These are phyloP conservation scores for Helobdella robusta DNA, from an alignment of 2,888 invertebrate genomes.

Conservation along the genomic window DNA sequence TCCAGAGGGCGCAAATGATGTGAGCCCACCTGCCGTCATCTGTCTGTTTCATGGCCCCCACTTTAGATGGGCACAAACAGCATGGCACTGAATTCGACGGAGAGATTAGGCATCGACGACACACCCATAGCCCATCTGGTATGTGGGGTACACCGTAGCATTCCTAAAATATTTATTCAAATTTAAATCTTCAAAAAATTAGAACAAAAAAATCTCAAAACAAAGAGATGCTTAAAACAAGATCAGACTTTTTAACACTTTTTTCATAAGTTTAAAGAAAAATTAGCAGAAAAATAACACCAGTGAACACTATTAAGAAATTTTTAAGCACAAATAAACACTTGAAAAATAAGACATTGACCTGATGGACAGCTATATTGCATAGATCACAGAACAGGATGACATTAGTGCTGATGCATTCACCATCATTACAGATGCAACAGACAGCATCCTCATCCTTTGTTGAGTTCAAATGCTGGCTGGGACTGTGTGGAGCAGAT, in stretches of 20 bases:
- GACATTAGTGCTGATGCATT: constrained; percentile 95
- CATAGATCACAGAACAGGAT: constrained; percentile 99
- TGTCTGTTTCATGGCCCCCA: constrained; percentile 96
- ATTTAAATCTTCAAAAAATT: neutral
- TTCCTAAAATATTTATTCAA: constrained; percentile 53
- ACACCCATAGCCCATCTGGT: constrained; percentile 94
- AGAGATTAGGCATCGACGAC: constrained; percentile 85
- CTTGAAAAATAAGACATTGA: too few relatives aligned
- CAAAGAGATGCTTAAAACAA: neutral
- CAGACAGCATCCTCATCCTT: constrained; percentile 95
- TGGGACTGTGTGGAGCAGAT: neutral
- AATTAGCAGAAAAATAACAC: neutral
- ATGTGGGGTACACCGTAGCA: constrained; percentile 96
- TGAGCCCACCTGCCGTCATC: constrained; percentile 93
- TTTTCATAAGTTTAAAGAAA: neutral
- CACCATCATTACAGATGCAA: constrained; percentile 96
- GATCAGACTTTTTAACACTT: neutral
- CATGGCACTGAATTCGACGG: constrained; percentile 88
- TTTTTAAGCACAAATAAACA: neutral
- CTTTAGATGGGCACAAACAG: constrained; percentile 92
- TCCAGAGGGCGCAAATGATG: constrained; percentile 96
- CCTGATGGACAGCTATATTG: constrained; percentile 87
- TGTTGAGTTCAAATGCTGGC: constrained; percentile 45
- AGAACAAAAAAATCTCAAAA: neutral
- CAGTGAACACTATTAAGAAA: neutral